Evolutionary conservation across 2,888 invertebrate species (phyloP), one percentile per base, ranked within the genome.

Genomic region (Drosophila niveifrons): DNA sequence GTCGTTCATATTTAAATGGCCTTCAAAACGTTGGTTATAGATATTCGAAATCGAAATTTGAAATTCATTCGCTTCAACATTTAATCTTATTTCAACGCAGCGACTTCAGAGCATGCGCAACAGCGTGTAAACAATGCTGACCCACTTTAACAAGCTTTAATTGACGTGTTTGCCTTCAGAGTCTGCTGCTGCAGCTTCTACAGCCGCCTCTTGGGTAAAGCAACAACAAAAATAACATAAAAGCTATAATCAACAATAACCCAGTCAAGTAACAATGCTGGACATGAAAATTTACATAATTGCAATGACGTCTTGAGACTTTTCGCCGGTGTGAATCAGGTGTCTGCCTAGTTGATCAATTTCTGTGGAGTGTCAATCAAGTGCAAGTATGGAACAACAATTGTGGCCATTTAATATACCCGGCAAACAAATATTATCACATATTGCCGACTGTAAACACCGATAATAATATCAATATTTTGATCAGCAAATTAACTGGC

Each of bases 131-230:
- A 78, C 78, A 79, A 56, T 48, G 62, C 66, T 80, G 76, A 80
- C 80, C 82, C 73, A 81, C 55, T 36, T 80, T 81, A 68, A 51
- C 72, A 61, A 43, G 75, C 67, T 78, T 67, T 67, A 78, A 75
- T 78, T 78, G 75, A 51, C 59, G 61, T 57, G 74, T 69, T 66
- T 34, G 66, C 56, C 57, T 56, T 61, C 46, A 41, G 28, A 17
- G 15, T 55, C n/a, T 15, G 9, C 11, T 34, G 29, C 11, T 47
- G 63, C 62, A 52, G 61, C 34, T 39, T 53, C 57, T 55, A 52
- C 48, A 57, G 51, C 43, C 15, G 56, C 53, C 11, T 11, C 15
- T 31, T 48, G 29, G 36, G 57, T 13, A 15, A 46, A 18, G 15
- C 29, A 44, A 28, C 10, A 4, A 4, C n/a, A 36, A 36, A n/a